A percentile compares a stretch with the other conserved stretches of the same genome.
Evolutionary conservation across 2,113 vertebrate species (phyloP).

Genomic region (Trichechus manatus): DNA sequence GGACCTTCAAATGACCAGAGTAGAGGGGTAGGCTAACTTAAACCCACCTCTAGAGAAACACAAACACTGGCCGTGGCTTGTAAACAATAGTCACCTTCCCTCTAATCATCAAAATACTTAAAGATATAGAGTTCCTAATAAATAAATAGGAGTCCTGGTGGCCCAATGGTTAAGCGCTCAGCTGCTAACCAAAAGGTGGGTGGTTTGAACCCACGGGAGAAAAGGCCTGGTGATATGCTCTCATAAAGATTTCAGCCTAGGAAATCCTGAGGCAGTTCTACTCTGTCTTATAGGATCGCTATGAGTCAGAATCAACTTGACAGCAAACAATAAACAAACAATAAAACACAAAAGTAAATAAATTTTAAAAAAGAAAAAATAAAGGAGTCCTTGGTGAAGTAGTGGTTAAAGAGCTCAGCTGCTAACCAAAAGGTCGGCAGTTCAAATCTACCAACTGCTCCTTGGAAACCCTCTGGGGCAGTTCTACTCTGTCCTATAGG

Average conservation of each 20-base stretch:
- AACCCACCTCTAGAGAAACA: too few species aligned
- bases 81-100: neutral
- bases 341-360: neutral
- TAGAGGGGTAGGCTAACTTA: neutral
- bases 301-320: neutral
- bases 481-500: too few species aligned
- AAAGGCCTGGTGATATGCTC: too few species aligned
- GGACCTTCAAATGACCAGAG: neutral
- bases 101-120: neutral
- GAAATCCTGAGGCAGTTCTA: neutral
- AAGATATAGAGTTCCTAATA: neutral
- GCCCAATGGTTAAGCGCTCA: too few species aligned
- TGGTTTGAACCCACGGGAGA: too few species aligned
- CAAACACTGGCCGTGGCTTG: fast-evolving
- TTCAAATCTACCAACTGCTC: too few species aligned
- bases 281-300: neutral
- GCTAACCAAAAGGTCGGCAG: too few species aligned
- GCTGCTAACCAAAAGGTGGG: too few species aligned
- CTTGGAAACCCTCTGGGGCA: too few species aligned
- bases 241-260: neutral
- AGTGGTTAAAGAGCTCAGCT: too few species aligned
- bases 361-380: neutral
- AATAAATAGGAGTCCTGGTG: too few species aligned
- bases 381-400: too few species aligned
- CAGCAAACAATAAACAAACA: neutral